Evolutionary conservation across 1,140 invertebrate genomes (phyloP), one percentile per base, ranked within the genome.

Genomic region (Tetragnatha versicolor): DNA sequence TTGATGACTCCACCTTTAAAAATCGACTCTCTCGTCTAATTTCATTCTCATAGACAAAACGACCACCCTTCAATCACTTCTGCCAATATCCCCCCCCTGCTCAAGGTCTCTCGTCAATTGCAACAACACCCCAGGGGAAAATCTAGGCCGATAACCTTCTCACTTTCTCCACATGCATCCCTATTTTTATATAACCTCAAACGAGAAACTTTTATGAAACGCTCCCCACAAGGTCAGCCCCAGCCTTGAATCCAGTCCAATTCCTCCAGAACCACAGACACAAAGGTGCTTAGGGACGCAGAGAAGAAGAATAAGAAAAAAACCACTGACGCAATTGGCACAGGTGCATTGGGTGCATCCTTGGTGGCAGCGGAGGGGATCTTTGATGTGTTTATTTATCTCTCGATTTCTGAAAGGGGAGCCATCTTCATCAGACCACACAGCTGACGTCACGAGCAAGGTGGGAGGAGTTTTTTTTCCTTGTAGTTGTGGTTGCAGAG

Each of bases 371-470:
- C 39, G 42, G 39, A 27, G 27, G 37, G 42, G 35, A 9, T 17
- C 31, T 58, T 75, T 75, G 70, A 75, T 75, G 70, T 61, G 37
- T 63, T 75, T 75, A 75, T 75, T 75, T 63, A 63, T 72, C 58
- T n/a, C 31, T 47, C 60, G 25, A 63, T 63, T 37, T 68, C 29
- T 49, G 63, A 55, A 70, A 49, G 35, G 17, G 17, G 31, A 37
- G 49, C 20, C 42, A 42, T 65, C 29, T 39, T 70, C 49, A 7
- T n/a, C 17, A 10, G 14, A 31, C 2, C n/a, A 47, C 65, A 29
- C 27, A 31, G 1, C 14, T 9, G 22, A 68, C 63, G 63, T 68
- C 63, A 39, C 7, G 17, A 3, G 58, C 31, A 17, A 14, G 35
- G 39, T 27, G 25, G 29, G 33, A 37, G 2, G 0, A 33, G 58